Percentiles rank a stretch among this genome's conserved stretches.
Evolutionary conservation across 1,140 invertebrate genomes (phyloP).

Genomic region (Nomia melanderi): DNA sequence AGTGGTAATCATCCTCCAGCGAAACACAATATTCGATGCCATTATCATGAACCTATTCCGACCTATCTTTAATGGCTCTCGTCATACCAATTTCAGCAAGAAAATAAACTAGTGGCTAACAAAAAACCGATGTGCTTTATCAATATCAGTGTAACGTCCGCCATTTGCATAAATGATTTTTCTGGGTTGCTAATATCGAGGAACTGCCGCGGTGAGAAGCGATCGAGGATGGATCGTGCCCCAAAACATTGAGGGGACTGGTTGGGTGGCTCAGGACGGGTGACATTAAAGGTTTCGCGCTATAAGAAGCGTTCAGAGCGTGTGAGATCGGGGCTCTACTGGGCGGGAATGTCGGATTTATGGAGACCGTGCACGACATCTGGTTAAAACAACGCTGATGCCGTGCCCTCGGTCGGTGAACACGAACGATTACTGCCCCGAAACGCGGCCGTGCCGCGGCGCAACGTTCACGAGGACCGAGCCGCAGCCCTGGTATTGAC

Average conservation of each 20-base stretch:
- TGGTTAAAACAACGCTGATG: conserved; percentile 67
- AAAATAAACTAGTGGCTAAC: not conserved
- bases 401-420: conserved; percentile 45
- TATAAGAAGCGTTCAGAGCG: conserved; percentile 73
- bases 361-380: conserved; percentile 73
- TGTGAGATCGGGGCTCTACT: conserved; percentile 69
- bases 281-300: conserved; percentile 69
- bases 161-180: conserved; percentile 60
- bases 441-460: conserved; percentile 16
- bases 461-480: not conserved
- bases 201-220: not conserved
- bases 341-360: conserved; percentile 76
- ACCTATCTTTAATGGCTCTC: no score
- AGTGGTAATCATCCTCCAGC: not conserved
- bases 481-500: no score
- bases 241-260: not conserved
- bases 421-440: conserved; percentile 59
- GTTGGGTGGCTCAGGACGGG: conserved; percentile 23
- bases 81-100: not conserved
- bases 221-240: not conserved
- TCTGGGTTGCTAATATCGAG: conserved; percentile 44
- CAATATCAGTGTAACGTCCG: conserved; percentile 13
- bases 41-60: no score
- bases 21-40: not conserved
- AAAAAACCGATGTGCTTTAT: conserved; percentile 5